Evolutionary conservation across 2,797 vertebrate genomes (phyloP), one percentile per base, ranked within the genome.

Genomic region (Myotis daubentonii): DNA sequence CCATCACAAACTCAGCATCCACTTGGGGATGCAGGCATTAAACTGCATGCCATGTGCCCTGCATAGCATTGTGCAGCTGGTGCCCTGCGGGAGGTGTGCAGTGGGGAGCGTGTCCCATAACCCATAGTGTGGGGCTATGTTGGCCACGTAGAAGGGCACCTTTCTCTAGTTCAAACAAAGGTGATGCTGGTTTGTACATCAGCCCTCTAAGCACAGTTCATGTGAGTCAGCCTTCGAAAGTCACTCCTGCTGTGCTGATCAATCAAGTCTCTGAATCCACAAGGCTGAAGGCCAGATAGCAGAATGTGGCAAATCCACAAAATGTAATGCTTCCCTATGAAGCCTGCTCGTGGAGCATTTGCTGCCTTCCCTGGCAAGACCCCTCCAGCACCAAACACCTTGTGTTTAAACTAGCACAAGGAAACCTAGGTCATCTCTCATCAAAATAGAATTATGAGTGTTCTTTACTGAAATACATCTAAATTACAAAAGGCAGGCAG

Each of bases 31-130:
- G 9, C 20, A 30, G 38, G 25, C 81, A 30, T 68, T 57, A 19
- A 6, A 33, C 62, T 38, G 28, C 36, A 6, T 9, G 5, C 2
- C 9, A 0, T 4, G 12, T 1, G 36, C 25, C 2, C 87, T 12
- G 1, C 51, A 2, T 4, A 2, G 41, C 15, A 3, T 10, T 25
- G 25, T 12, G 33, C 5, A 74, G 28, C 17, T 5, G 20, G 20
- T 22, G 30, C n/a, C 79, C 17, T 30, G 0, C 4, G 13, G 71
- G 25, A 20, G 33, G 23, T 38, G 6, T 68, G 36, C 33, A 19
- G 13, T 3, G 23, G 33, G 13, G 47, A 88, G 3, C 7, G 6
- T 6, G 6, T 28, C 44, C 68, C 16, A 38, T 38, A 38, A 38
- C 38, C 38, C 38, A 38, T 38, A 38, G 38, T 38, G 38, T 38